Conservation (phyloP, 53 echinoderm and acorn worm genomes). For the Stichopus horrens region DNA sequence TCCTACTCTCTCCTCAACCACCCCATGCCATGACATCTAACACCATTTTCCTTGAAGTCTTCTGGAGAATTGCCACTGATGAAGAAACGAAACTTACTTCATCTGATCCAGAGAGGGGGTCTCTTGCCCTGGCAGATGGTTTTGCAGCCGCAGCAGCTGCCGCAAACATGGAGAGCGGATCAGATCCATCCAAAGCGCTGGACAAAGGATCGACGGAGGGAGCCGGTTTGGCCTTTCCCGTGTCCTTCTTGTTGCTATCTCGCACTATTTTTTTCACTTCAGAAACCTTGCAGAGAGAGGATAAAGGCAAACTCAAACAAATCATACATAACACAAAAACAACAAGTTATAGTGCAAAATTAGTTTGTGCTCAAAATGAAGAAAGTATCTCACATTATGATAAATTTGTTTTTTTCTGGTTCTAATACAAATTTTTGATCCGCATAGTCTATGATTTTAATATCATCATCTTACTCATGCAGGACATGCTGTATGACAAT, state of each 20-base stretch:
- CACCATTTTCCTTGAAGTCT: neutral
- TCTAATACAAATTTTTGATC: too few species aligned
- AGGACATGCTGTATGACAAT: too few species aligned
- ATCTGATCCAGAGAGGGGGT: constrained; percentile 67
- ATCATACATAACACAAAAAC: neutral
- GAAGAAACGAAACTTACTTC: constrained; percentile 45
- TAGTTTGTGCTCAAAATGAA: too few species aligned
- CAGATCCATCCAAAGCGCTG: constrained; percentile 79
- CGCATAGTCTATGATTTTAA: too few species aligned
- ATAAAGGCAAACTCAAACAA: neutral
- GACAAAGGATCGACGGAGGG: constrained; percentile 68
- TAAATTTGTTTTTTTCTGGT: too few species aligned
- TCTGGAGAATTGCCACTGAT: neutral
- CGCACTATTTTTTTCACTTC: constrained; percentile 51
- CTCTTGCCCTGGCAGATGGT: constrained; percentile 26
- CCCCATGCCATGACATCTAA: neutral
- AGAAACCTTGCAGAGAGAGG: constrained; percentile 43
- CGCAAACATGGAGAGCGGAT: constrained; percentile 92
- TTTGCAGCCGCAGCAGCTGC: constrained; percentile 74
- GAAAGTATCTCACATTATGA: too few species aligned
- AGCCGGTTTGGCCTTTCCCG: constrained; percentile 51
- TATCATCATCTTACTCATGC: too few species aligned
- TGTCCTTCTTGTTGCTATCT: constrained; percentile 50
- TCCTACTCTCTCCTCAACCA: too few species aligned
- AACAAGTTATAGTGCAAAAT: neutral